These are phyloP conservation scores for Emydura subglobosa DNA, from an alignment of 2,113 vertebrate genomes.

Conservation along the genomic window DNA sequence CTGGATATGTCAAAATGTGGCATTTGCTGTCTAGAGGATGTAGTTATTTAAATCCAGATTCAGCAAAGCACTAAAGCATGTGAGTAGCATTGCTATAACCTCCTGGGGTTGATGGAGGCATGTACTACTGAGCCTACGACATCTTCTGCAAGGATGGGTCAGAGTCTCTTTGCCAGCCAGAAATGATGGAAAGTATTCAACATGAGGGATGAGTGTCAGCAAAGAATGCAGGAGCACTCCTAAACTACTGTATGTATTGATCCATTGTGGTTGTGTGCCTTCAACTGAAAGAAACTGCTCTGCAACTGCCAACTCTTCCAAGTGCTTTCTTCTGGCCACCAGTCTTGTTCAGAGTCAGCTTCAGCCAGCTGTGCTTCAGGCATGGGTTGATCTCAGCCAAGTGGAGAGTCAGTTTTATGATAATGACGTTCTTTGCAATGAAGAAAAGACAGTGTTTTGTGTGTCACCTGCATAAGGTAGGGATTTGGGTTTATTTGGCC, in stretches of 20 bases:
- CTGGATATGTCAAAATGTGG: neutral
- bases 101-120: neutral
- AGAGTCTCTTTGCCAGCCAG: neutral
- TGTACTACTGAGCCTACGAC: neutral
- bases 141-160: neutral
- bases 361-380: neutral
- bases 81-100: neutral
- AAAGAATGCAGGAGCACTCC: neutral
- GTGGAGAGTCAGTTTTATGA: neutral
- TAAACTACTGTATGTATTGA: neutral
- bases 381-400: neutral
- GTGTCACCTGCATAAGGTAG: neutral
- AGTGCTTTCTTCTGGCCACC: neutral
- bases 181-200: neutral
- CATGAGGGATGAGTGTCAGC: neutral
- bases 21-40: neutral
- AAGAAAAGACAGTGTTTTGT: neutral
- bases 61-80: neutral
- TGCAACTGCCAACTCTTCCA: neutral
- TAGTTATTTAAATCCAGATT: neutral
- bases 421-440: neutral
- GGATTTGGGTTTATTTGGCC: neutral
- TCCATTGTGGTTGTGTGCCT: neutral
- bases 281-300: neutral
- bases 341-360: neutral